phyloP scores from a whole-genome alignment of 2,888 invertebrate species.

The Tupiocoris notatus region DNA sequence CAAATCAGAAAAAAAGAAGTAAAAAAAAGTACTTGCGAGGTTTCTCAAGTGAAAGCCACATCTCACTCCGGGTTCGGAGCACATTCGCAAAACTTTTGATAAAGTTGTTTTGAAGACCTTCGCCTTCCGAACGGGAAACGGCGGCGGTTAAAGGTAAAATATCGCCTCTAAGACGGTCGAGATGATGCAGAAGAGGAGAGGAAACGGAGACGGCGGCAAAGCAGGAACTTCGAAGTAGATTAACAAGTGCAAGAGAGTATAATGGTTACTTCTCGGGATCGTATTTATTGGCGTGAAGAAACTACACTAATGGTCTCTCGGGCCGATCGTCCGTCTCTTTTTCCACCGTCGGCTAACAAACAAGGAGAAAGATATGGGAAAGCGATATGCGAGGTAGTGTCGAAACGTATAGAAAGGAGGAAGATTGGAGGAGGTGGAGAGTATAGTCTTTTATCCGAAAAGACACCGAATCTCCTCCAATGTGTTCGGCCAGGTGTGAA shows the following conservation, averaged over 20 bases:
- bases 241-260: constrained; percentile 40
- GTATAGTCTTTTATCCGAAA: constrained; percentile 23
- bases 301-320: constrained; percentile 38
- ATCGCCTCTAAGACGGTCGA: background rate
- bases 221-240: constrained; percentile 35
- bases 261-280: constrained; percentile 21
- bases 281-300: constrained; percentile 40
- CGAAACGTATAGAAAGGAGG: background rate
- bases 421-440: background rate
- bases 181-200: background rate
- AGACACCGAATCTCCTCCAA: constrained; percentile 1
- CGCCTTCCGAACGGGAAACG: constrained; percentile 1
- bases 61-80: background rate
- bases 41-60: background rate
- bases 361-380: background rate
- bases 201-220: background rate
- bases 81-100: constrained; percentile 30
- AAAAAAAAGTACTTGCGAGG: background rate
- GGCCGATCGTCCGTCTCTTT: background rate
- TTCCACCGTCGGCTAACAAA: background rate
- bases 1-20: background rate
- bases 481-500: constrained; percentile 33
- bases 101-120: constrained; percentile 36
- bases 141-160: constrained; percentile 24
- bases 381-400: background rate